These are phyloP conservation scores for Hyposoter dolosus DNA, from an alignment of 2,888 invertebrate genomes.

Conservation along the genomic window DNA sequence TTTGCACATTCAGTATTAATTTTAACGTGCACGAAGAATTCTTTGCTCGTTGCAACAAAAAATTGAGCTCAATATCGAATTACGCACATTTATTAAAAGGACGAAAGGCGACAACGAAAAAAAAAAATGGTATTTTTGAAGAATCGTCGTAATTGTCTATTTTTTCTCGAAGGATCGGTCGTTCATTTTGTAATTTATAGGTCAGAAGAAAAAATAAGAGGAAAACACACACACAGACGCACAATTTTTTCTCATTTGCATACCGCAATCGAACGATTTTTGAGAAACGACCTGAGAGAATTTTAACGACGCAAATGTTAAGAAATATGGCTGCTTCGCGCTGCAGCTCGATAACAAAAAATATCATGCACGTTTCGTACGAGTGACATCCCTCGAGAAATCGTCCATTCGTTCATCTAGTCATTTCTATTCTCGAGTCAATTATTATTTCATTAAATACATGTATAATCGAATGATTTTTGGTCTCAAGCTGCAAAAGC, in stretches of 20 bases:
- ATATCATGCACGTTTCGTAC: constrained; percentile 10
- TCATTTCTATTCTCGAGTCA: constrained; percentile 44
- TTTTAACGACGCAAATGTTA: neutral
- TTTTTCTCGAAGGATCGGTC: constrained; percentile 21
- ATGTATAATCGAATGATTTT: constrained; percentile 1
- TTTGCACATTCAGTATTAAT: constrained; percentile 44
- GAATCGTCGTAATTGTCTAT: constrained; percentile 21
- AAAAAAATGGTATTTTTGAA: constrained; percentile 24
- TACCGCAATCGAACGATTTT: constrained; percentile 13
- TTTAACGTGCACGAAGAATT: constrained; percentile 26
- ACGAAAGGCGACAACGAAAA: constrained; percentile 59
- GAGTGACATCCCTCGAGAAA: constrained; percentile 14
- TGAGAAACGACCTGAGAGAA: neutral
- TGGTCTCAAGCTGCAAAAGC: neutral
- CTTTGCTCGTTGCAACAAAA: neutral
- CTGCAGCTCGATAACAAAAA: neutral
- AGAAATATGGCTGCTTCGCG: constrained; percentile 9
- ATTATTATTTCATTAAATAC: constrained; percentile 30
- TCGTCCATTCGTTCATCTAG: constrained; percentile 52
- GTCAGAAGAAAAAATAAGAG: constrained; percentile 4
- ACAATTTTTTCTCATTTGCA: constrained; percentile 32
- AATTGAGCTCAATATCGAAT: constrained; percentile 40
- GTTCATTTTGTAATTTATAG: constrained; percentile 30
- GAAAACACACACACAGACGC: constrained; percentile 35
- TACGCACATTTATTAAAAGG: constrained; percentile 23